A percentile compares a stretch with the other conserved stretches of the same genome.
Conservation (phyloP, 1,140 invertebrate species). For the Chymomyza costata region DNA sequence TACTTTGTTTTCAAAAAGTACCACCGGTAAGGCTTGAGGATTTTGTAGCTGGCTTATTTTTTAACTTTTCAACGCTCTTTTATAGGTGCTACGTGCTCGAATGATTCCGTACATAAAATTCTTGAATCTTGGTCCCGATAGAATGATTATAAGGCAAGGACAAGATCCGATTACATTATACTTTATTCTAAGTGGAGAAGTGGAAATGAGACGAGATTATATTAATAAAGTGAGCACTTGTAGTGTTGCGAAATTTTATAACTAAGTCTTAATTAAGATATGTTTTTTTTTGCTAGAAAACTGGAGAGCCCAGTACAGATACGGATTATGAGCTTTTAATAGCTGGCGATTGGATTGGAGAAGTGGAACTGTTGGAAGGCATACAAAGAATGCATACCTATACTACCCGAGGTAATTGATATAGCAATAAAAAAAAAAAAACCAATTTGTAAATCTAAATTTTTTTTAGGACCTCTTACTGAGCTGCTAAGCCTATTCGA, state of each 20-base stretch:
- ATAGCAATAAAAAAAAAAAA: no score
- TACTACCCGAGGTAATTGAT: conserved; percentile 21
- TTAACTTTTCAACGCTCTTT: background rate
- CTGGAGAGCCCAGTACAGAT: no score
- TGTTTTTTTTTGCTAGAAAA: no score
- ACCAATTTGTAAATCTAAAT: background rate
- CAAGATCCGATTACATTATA: conserved; percentile 35
- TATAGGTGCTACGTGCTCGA: conserved; percentile 45
- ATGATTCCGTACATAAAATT: conserved; percentile 38
- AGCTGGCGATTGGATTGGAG: conserved; percentile 48
- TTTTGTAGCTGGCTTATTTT: no score
- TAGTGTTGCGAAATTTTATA: no score
- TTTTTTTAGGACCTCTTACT: conserved; percentile 34
- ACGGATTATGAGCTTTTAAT: conserved; percentile 41
- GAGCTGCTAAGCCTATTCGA: conserved; percentile 52
- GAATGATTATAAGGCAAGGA: conserved; percentile 28
- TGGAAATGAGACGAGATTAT: conserved; percentile 40
- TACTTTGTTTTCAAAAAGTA: conserved; percentile 37
- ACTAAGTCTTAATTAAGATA: no score
- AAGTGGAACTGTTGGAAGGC: conserved; percentile 44
- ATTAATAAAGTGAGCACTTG: no score
- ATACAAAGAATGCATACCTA: conserved; percentile 31
- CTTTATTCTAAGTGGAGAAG: conserved; percentile 45
- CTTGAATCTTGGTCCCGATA: conserved; percentile 21
- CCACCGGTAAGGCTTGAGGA: conserved; percentile 30